phyloP scores from a whole-genome alignment of 2,113 vertebrate species.

The Hylia prasina region DNA sequence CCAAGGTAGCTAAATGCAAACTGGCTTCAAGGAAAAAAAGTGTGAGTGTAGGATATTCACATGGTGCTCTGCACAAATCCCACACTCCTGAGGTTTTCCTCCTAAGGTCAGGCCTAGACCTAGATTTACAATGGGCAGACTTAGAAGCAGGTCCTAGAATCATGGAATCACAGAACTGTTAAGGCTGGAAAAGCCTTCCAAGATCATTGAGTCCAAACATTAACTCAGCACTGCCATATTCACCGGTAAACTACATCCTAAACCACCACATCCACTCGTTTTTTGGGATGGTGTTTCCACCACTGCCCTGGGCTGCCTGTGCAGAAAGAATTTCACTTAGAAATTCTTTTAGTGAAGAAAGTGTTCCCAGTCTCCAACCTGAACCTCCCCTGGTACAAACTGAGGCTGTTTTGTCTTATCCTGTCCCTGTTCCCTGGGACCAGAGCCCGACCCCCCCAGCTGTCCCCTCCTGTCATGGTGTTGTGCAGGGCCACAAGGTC shows the following conservation, averaged over 20 bases:
- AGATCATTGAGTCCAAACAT: neutral
- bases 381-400: neutral
- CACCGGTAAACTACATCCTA: neutral
- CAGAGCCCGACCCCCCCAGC: accelerated
- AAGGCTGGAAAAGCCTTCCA: neutral
- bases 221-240: neutral
- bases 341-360: neutral
- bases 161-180: neutral
- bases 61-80: neutral
- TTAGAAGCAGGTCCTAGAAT: neutral
- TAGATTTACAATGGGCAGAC: neutral
- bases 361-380: too few relatives aligned
- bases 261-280: accelerated
- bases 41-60: neutral
- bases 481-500: neutral
- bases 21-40: neutral
- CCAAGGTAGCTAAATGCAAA: neutral
- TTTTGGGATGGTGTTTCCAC: neutral
- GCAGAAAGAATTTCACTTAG: too few relatives aligned
- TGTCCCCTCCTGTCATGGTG: neutral
- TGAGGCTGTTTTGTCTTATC: neutral
- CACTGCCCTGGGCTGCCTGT: neutral
- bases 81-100: neutral
- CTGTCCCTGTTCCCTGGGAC: neutral
- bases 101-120: neutral